phyloP scores from a whole-genome alignment of 2,797 vertebrate genomes.

The Perodicticus potto region DNA sequence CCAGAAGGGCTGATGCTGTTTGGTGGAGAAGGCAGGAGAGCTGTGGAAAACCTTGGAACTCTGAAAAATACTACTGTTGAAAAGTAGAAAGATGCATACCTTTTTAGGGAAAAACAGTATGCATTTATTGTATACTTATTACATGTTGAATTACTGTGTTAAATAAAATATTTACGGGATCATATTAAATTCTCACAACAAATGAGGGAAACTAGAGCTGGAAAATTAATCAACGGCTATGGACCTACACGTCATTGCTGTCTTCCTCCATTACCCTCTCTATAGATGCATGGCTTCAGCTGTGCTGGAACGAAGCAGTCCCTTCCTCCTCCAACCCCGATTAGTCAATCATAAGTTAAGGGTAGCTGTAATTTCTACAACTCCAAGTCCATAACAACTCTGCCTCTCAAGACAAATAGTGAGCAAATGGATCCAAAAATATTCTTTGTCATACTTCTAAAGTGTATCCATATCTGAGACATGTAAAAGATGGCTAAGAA shows the following conservation, averaged over 20 bases:
- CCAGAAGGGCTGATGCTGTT: neutral
- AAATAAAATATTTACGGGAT: neutral
- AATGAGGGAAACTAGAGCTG: neutral
- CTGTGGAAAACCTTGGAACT: neutral
- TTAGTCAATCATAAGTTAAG: neutral
- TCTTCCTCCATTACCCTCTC: neutral
- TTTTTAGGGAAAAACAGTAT: neutral
- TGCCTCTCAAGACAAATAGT: neutral
- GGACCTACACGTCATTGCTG: no score
- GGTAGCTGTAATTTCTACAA: neutral
- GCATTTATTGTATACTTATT: neutral
- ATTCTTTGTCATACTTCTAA: neutral
- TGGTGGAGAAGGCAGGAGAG: neutral
- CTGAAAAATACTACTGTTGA: neutral
- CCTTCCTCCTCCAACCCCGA: neutral
- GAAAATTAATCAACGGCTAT: accelerated
- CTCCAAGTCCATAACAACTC: neutral
- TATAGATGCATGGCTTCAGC: accelerated
- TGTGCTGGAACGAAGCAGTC: neutral
- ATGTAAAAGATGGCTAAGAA: accelerated
- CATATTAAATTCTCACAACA: neutral
- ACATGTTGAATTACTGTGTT: neutral
- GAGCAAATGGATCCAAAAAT: neutral
- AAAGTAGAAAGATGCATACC: neutral
- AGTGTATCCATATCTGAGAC: neutral